A percentile compares a stretch with the other conserved stretches of the same genome.
Conservation (phyloP, 2,888 invertebrate species). For the Synanthedon tipuliformis region DNA sequence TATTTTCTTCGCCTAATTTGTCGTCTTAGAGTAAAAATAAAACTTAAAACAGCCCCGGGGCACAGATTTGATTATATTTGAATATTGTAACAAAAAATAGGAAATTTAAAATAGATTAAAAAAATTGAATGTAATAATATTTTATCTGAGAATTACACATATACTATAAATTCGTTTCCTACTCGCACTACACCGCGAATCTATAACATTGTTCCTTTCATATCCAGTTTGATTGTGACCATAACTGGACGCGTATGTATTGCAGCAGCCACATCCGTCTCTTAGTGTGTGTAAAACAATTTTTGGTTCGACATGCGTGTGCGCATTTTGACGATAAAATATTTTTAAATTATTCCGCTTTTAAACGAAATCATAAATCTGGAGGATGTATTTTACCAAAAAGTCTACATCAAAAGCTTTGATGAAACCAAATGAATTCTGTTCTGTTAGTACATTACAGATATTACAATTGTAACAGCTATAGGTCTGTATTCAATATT, state of each 20-base stretch:
- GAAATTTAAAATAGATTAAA: slow-evolving; percentile 7
- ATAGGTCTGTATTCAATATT: no score
- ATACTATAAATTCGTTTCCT: slow-evolving; percentile 36
- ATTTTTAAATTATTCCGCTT: background rate
- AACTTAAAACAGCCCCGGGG: no score
- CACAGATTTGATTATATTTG: no score
- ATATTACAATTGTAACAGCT: no score
- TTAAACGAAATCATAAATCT: no score
- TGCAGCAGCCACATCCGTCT: no score
- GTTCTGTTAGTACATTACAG: no score
- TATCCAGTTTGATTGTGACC: slow-evolving; percentile 45
- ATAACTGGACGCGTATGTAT: slow-evolving; percentile 2
- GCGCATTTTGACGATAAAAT: slow-evolving; percentile 4
- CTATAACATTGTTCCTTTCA: slow-evolving; percentile 57
- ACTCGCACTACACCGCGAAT: slow-evolving; percentile 42
- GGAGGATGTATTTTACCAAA: no score
- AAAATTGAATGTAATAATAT: slow-evolving; percentile 14
- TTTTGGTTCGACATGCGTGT: slow-evolving; percentile 10
- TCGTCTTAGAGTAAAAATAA: no score
- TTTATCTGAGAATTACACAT: slow-evolving; percentile 14
- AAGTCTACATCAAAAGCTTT: background rate
- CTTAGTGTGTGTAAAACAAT: slow-evolving; percentile 13
- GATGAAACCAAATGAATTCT: no score
- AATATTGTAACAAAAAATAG: slow-evolving; percentile 20
- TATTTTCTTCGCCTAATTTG: background rate